Conservation (phyloP, 2,888 invertebrate species). For the Branchellion lobata region DNA sequence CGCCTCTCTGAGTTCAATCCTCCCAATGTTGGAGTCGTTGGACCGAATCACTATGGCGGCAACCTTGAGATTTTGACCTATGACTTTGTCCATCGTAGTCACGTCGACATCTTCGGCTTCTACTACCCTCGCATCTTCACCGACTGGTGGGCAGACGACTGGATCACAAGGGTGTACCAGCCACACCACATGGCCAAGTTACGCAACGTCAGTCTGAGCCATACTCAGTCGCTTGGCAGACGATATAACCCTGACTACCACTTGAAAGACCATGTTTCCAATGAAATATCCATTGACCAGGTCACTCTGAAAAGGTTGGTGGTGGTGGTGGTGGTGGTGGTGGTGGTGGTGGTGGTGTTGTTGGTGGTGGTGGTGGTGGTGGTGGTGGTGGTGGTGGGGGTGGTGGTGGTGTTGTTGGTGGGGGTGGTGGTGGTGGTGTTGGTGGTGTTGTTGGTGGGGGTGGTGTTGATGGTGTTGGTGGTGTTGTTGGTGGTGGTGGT, state of each 20-base stretch:
- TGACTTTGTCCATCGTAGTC: slow-evolving; percentile 51
- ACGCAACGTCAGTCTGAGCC: slow-evolving; percentile 33
- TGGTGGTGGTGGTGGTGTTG: too few relatives aligned
- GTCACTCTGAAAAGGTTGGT: background rate
- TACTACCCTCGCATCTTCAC: slow-evolving; percentile 51
- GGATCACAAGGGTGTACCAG: slow-evolving; percentile 51
- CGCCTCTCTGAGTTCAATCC: slow-evolving; percentile 43
- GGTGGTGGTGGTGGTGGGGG: too few relatives aligned
- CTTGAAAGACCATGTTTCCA: background rate
- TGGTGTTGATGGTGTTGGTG: too few relatives aligned
- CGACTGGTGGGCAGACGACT: slow-evolving; percentile 52
- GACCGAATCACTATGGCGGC: slow-evolving; percentile 50
- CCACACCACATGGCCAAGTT: slow-evolving; percentile 47
- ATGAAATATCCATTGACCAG: background rate
- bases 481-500: too few relatives aligned
- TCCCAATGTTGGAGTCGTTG: slow-evolving; percentile 51
- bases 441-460: too few relatives aligned
- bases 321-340: too few relatives aligned
- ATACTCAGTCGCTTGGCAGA: slow-evolving; percentile 45
- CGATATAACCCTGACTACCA: slow-evolving; percentile 41
- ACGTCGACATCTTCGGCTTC: slow-evolving; percentile 51
- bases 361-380: too few relatives aligned
- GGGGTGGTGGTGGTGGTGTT: too few relatives aligned
- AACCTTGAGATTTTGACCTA: slow-evolving; percentile 50
- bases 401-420: too few relatives aligned